A percentile compares a stretch with the other conserved stretches of the same genome.
Conservation (phyloP, 2,797 vertebrate genomes). For the Nothura maculosa region DNA sequence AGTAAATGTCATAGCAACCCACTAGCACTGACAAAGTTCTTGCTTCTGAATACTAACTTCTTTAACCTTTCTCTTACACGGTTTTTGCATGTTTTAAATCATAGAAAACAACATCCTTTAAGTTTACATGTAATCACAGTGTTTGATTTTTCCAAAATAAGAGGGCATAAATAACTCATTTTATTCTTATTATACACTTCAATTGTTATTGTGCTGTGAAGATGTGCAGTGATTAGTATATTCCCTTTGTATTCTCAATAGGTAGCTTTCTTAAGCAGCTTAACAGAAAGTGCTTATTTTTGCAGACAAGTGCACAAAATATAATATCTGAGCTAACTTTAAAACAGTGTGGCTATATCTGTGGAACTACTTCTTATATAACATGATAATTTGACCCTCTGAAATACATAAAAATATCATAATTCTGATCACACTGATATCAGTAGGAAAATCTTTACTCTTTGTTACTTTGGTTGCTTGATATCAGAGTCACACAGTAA, state of each 20-base stretch:
- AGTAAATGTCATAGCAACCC: constrained; percentile 46
- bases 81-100: background rate
- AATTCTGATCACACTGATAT: background rate
- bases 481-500: background rate
- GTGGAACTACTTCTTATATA: background rate
- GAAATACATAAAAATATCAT: background rate
- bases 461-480: background rate
- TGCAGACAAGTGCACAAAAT: background rate
- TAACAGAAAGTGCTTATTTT: background rate
- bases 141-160: background rate
- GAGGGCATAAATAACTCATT: background rate
- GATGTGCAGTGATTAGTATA: background rate
- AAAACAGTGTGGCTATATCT: background rate
- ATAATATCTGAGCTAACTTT: background rate
- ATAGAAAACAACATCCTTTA: background rate
- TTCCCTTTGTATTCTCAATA: background rate
- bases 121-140: background rate
- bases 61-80: background rate
- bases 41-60: background rate
- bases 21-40: constrained; percentile 7
- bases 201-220: background rate
- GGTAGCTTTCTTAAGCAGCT: background rate
- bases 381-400: background rate
- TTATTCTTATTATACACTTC: background rate
- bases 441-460: background rate